Evolutionary conservation across 2,888 invertebrate genomes (phyloP).

Genomic region (Zhengitettix transpicula): DNA sequence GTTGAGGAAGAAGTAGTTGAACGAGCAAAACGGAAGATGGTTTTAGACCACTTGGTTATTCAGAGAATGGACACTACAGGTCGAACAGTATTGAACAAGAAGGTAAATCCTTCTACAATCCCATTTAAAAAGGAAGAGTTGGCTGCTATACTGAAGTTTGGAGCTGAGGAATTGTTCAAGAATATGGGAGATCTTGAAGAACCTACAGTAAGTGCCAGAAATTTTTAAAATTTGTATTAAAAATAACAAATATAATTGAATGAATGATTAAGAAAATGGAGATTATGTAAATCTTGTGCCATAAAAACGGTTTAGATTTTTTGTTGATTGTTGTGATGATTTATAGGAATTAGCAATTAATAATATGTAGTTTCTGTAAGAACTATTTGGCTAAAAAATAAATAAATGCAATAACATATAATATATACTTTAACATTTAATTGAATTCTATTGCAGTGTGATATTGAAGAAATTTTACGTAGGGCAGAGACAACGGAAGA

Average conservation of each 20-base stretch:
- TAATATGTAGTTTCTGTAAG: too few relatives aligned
- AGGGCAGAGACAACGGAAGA: slow-evolving; percentile 93
- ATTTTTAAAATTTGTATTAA: too few relatives aligned
- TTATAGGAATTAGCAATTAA: too few relatives aligned
- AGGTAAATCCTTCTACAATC: slow-evolving; percentile 43
- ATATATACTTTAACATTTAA: too few relatives aligned
- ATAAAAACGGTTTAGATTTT: too few relatives aligned
- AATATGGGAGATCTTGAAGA: slow-evolving; percentile 88
- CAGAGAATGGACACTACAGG: slow-evolving; percentile 99
- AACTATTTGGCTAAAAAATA: too few relatives aligned
- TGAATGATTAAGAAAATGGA: too few relatives aligned
- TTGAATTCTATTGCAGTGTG: slow-evolving; percentile 46
- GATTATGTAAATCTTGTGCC: too few relatives aligned
- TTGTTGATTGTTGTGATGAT: too few relatives aligned
- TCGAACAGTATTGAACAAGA: slow-evolving; percentile 81
- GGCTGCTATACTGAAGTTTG: slow-evolving; percentile 93
- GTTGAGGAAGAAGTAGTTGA: slow-evolving; percentile 99
- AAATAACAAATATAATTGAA: too few relatives aligned
- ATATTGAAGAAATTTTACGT: slow-evolving; percentile 94
- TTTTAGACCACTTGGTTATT: slow-evolving; percentile 94
- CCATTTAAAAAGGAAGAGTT: slow-evolving; percentile 98
- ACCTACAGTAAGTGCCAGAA: slow-evolving; percentile 44
- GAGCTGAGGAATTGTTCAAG: slow-evolving; percentile 95
- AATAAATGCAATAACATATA: too few relatives aligned
- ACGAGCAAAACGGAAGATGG: slow-evolving; percentile 96